These are phyloP conservation scores for Hirtodrosophila confusa DNA, from an alignment of 2,888 invertebrate genomes.

Conservation along the genomic window DNA sequence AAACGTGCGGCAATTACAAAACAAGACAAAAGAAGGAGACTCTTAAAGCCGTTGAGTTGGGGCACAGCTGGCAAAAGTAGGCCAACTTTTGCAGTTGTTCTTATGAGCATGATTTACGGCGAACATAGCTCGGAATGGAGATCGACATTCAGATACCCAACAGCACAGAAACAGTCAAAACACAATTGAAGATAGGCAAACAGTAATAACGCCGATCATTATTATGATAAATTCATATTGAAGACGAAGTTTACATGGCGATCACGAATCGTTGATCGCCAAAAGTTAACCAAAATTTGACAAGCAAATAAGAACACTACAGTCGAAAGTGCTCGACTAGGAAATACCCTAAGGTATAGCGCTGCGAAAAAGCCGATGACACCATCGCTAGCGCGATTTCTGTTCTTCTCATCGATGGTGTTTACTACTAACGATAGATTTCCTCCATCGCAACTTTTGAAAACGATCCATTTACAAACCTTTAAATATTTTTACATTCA, in stretches of 20 bases:
- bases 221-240: slow-evolving; percentile 5
- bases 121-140: slow-evolving; percentile 23
- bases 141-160: slow-evolving; percentile 14
- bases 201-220: slow-evolving; percentile 8
- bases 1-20: slow-evolving; percentile 67
- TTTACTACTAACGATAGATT: too few species aligned
- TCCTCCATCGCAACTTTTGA: too few species aligned
- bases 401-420: too few species aligned
- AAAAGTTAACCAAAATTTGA: slow-evolving; percentile 9
- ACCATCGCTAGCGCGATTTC: too few species aligned
- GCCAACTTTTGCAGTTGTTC: slow-evolving; percentile 54
- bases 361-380: too few species aligned
- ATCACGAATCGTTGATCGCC: slow-evolving; percentile 38
- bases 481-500: too few species aligned
- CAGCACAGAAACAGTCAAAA: slow-evolving; percentile 19
- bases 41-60: slow-evolving; percentile 5
- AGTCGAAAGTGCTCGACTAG: too few species aligned
- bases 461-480: too few species aligned
- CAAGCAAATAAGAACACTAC: background rate
- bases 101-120: slow-evolving; percentile 58
- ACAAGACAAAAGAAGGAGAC: slow-evolving; percentile 12
- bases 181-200: slow-evolving; percentile 35
- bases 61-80: slow-evolving; percentile 51
- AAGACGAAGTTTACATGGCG: slow-evolving; percentile 28
- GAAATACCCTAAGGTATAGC: too few species aligned